Evolutionary conservation across 1,140 invertebrate genomes (phyloP).

Genomic region (Drosophila tani): DNA sequence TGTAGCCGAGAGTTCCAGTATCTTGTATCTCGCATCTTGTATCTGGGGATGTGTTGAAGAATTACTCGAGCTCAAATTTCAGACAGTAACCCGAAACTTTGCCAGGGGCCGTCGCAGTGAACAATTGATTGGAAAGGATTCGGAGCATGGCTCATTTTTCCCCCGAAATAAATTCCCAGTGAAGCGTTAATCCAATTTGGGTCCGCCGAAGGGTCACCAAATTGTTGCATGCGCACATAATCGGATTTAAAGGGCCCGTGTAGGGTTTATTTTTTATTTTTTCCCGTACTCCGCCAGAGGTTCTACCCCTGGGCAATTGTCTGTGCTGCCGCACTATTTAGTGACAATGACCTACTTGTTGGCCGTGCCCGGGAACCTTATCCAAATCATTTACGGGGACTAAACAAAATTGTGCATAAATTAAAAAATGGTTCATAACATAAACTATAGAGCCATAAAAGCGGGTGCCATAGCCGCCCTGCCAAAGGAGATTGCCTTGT

Average conservation of each 20-base stretch:
- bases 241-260: slow-evolving; percentile 62
- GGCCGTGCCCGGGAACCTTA: slow-evolving; percentile 4
- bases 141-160: slow-evolving; percentile 42
- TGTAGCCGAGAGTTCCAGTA: slow-evolving; percentile 22
- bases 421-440: slow-evolving; percentile 70
- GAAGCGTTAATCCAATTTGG: slow-evolving; percentile 79
- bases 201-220: slow-evolving; percentile 56
- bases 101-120: slow-evolving; percentile 35
- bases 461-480: slow-evolving; percentile 48
- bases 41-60: slow-evolving; percentile 61
- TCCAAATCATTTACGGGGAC: slow-evolving; percentile 24
- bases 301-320: slow-evolving; percentile 57
- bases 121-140: slow-evolving; percentile 82
- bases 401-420: slow-evolving; percentile 76
- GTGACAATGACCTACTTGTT: slow-evolving; percentile 79
- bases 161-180: slow-evolving; percentile 72
- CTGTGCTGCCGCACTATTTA: slow-evolving; percentile 64
- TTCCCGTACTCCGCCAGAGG: not conserved
- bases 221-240: slow-evolving; percentile 71
- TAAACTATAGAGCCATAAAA: slow-evolving; percentile 73
- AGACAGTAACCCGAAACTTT: slow-evolving; percentile 70
- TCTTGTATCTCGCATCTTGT: slow-evolving; percentile 59
- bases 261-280: slow-evolving; percentile 10
- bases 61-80: slow-evolving; percentile 78
- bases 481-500: slow-evolving; percentile 47